Percentiles rank a stretch among this genome's conserved stretches.
Evolutionary conservation across 2,113 vertebrate genomes (phyloP).

Genomic region (Thamnophis sirtalis): DNA sequence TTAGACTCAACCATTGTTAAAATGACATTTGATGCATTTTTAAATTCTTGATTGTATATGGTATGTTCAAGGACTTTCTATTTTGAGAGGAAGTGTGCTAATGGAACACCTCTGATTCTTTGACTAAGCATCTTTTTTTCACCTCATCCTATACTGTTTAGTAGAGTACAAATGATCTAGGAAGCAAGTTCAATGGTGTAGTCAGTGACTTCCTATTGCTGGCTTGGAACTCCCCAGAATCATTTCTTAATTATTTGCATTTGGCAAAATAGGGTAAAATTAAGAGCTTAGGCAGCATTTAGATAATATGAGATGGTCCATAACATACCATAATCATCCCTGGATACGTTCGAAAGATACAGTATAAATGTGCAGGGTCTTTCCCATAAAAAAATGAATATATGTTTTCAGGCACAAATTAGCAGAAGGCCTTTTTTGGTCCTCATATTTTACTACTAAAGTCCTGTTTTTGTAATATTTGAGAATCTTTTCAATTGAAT

Average conservation of each 20-base stretch:
- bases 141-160: background rate
- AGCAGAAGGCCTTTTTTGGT: background rate
- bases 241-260: background rate
- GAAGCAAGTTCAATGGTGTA: background rate
- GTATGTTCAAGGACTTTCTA: background rate
- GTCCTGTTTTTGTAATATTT: background rate
- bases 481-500: background rate
- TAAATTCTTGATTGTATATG: background rate
- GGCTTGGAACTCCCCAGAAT: background rate
- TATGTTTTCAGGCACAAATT: background rate
- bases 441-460: background rate
- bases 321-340: background rate
- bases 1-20: background rate
- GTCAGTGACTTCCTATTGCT: background rate
- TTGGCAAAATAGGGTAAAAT: background rate
- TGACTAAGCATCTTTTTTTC: background rate
- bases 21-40: background rate
- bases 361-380: background rate
- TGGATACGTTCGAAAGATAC: background rate
- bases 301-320: background rate
- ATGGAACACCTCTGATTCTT: background rate
- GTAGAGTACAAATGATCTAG: too few species aligned
- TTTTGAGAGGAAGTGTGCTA: background rate
- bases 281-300: background rate
- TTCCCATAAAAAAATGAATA: background rate